Base-by-base conservation (phyloP, 2,797 vertebrate species). In the Etheostoma perlongum region DNA sequence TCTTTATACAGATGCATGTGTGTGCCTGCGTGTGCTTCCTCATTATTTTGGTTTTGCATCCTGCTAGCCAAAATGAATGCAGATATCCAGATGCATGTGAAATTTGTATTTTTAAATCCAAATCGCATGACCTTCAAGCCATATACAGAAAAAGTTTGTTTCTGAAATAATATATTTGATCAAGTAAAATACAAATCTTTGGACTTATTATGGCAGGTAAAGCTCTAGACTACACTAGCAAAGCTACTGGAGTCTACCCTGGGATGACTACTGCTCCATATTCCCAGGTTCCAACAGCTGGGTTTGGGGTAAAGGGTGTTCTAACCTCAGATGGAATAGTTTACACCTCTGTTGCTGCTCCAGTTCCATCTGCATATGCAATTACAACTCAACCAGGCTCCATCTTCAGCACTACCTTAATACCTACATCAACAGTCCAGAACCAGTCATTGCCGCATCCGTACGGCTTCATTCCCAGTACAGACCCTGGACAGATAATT, bases 381-480 rank as follows among this genome's bases (percentile, higher is more conserved):
- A 97, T 99, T 87, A 99, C 98, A 76, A 99, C 97, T 79, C 99
- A 99, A 61, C 98, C 99, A 1, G 97, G 97, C 82, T 99, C 99
- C 59, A 95, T 99, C 92, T 98, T 99, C 89, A 97, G 95, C 84
- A 90, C 92, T 14, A 89, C 88, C 33, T 83, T 92, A 70, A 89
- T 92, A 49, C 89, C 92, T 52, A 90, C 84, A 64, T 90, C 96
- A 78, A 79, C 94, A 82, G 85, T 95, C 68, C 96, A 97, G 74
- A 96, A 87, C 85, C 96, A 97, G 27, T 92, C 94, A 11, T 79
- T 95, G 76, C 95, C 96, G 59, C 92, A 96, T 76, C 95, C 96
- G 0, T 98, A 97, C 89, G 95, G 95, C 80, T 98, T 97, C 84
- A 94, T 98, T 87, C 95, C 96, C 46, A 95, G 94, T 25, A 92